phyloP scores from a whole-genome alignment of 2,113 vertebrate species.

The Menura novaehollandiae region DNA sequence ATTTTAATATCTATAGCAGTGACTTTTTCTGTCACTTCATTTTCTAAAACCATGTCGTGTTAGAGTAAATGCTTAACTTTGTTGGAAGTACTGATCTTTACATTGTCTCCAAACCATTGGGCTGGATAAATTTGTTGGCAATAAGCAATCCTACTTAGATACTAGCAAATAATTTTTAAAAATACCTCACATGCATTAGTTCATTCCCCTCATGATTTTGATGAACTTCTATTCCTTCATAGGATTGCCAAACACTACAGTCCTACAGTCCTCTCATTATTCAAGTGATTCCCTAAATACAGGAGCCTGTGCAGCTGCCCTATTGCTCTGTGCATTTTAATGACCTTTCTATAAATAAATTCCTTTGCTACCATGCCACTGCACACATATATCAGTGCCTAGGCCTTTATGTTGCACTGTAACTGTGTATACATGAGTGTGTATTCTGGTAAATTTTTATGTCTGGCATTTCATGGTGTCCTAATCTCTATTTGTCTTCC shows the following conservation, averaged over 20 bases:
- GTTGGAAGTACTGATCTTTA: neutral
- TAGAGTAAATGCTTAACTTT: neutral
- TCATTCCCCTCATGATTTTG: neutral
- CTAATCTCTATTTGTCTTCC: neutral
- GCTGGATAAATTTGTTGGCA: neutral
- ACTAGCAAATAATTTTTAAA: neutral
- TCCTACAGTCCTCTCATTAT: neutral
- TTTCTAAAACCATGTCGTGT: neutral
- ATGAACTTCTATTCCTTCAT: neutral
- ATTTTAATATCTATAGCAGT: neutral
- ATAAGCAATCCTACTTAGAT: neutral
- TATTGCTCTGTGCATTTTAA: neutral
- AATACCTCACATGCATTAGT: fast-evolving
- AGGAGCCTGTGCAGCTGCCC: neutral
- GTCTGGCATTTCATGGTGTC: neutral
- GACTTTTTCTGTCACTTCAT: neutral
- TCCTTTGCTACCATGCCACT: neutral
- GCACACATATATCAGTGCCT: neutral
- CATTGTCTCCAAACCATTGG: neutral
- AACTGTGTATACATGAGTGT: fast-evolving
- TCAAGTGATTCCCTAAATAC: neutral
- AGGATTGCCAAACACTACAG: neutral
- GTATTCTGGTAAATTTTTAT: neutral
- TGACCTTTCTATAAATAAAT: neutral
- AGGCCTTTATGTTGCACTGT: neutral